Evolutionary conservation across 2,797 vertebrate genomes (phyloP), one percentile per base, ranked within the genome.

Genomic region (Podarcis siculus): DNA sequence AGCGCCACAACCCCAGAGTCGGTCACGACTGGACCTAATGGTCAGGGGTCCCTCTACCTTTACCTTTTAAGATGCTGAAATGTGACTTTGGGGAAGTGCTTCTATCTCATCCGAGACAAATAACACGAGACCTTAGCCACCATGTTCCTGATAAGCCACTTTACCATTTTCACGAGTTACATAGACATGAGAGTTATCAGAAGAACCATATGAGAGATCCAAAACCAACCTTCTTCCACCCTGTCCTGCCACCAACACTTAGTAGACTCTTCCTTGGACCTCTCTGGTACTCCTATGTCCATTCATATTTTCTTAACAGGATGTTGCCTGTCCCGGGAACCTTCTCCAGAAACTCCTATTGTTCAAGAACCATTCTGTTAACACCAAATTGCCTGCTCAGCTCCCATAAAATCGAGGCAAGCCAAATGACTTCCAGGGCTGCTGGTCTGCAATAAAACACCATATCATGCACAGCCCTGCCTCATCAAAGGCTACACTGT

Each of bases 361-460:
- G 69, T 55, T 9, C 55, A 75, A 25, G 79, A 82, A 87, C 66
- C 21, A 61, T 82, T 87, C 25, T 23, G 35, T 12, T 75, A 87
- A 64, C 1, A 42, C 13, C 9, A 21, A 32, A 21, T 35, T 45
- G 49, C 30, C 86, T 81, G 49, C 69, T 75, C 30, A 42, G 17
- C 35, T 87, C 35, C 78, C n/a, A 64, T 82, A 81, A 87, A 87
- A 87, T 19, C 8, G 6, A 32, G 10, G 35, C 37, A 23, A 72
- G 30, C 61, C 67, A 81, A 81, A 81, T n/a, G 49, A 73, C 27
- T 72, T 87, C 69, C 86, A 81, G 79, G 49, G 37, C 13, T 71
- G 55, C 49, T 85, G 35, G n/a, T 13, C 64, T 69, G 69, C 69
- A 82, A 30, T 75, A 87, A 87, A 87, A 87, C 55, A 73, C 86